Base-by-base conservation (phyloP, 1,140 invertebrate genomes). In the Trissolcus basalis region DNA sequence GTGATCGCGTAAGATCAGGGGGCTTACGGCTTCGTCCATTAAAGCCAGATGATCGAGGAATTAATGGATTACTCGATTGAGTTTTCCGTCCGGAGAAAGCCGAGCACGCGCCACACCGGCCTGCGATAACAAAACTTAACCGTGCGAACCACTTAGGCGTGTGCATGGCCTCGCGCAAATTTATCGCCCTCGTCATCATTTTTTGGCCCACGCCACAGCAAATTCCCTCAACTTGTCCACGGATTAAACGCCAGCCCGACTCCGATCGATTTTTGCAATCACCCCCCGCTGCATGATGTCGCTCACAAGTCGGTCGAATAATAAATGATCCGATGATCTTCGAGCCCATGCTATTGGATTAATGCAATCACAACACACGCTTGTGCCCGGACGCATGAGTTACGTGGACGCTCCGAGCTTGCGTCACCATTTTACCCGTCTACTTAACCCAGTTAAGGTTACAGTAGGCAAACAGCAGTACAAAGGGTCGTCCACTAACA, bases 361-460 rank as follows among this genome's bases (percentile, higher is more conserved):
- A 69, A 55, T 44, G 48, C 33, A 19, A 54, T 48, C 33, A 47
- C 47, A 70, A 65, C 64, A 59, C 49, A 60, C 50, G 65, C 68
- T 70, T 65, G 65, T 65, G 65, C 53, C 60, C 60, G 60, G n/a
- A 58, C 41, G 65, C 65, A 69, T 70, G 68, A 70, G 45, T 60
- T 70, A 76, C 41, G 49, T 60, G 59, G 44, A 65, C 55, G 41
- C 32, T 12, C 14, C n/a, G 54, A 70, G 60, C 60, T 69, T 76
- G 60, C 64, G 53, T 63, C 71, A 50, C 50, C 63, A 56, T 74
- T 53, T 68, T 27, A 27, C 19, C 63, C 71, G 63, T 74, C 63
- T 58, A 51, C 71, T 74, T 74, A 74, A 69, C 59, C 64, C 59
- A 60, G 59, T 69, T 76, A 76, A 76, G 72, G 65, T 65, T 35